Evolutionary conservation across 37 sponge, comb jelly and placozoan species (phyloP).

Genomic region (Eunapius fragilis): DNA sequence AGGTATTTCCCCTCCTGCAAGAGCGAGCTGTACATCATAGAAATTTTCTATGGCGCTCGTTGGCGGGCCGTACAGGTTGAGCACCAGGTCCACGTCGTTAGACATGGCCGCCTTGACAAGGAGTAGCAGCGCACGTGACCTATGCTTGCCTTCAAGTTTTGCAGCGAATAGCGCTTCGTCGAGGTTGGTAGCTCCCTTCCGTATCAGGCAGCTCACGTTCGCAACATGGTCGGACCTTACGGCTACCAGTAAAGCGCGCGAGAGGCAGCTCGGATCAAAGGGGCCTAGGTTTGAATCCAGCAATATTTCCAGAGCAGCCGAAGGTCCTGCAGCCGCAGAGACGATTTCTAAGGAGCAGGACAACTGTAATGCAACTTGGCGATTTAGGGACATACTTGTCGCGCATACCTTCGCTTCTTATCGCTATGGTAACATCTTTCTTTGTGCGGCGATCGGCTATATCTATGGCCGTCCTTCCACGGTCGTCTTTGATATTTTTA

Average conservation of each 20-base stretch:
- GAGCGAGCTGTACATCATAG: not conserved
- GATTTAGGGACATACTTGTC: too few relatives aligned
- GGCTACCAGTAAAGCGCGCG: conserved; percentile 29
- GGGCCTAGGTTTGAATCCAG: not conserved
- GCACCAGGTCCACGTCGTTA: conserved; percentile 7
- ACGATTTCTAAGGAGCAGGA: not conserved
- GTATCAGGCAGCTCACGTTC: conserved; percentile 3
- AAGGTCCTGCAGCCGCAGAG: conserved; percentile 1
- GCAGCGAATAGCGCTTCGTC: conserved; percentile 9
- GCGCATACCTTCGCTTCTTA: conserved; percentile 26
- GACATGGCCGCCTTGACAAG: conserved; percentile 9
- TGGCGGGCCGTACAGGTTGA: conserved; percentile 7
- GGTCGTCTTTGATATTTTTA: conserved; percentile 31
- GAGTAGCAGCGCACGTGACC: conserved; percentile 8
- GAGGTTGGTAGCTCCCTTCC: not conserved
- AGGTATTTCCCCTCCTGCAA: not conserved
- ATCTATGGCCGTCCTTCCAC: conserved; percentile 25
- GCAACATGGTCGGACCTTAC: conserved; percentile 1
- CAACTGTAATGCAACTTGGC: too few relatives aligned
- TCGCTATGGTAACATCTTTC: conserved; percentile 28
- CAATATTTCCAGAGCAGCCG: conserved; percentile 2
- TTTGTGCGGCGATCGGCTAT: not conserved
- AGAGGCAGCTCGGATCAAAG: conserved; percentile 12
- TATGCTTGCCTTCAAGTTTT: not conserved
- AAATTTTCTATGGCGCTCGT: not conserved